Percentiles rank a stretch among this genome's conserved stretches.
Conservation (phyloP, 1,140 invertebrate genomes). For the Lepidurus arcticus region DNA sequence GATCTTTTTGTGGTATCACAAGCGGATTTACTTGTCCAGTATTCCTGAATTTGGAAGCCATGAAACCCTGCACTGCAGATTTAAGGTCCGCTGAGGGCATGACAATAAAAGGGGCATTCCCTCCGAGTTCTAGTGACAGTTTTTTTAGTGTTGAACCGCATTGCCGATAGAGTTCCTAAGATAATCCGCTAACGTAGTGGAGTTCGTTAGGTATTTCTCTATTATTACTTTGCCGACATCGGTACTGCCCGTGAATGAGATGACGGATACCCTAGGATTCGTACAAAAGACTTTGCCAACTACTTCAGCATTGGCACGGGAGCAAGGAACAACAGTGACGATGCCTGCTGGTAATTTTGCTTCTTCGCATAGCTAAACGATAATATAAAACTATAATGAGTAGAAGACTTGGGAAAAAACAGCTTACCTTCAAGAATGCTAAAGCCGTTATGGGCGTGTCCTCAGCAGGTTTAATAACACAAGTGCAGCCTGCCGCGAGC, state of each 20-base stretch:
- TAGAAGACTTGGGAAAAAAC: neutral
- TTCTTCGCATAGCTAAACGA: constrained; percentile 63
- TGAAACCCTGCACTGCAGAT: constrained; percentile 75
- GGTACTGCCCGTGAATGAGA: constrained; percentile 81
- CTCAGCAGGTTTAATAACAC: constrained; percentile 91
- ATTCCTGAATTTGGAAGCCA: constrained; percentile 91
- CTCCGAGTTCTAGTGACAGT: constrained; percentile 87
- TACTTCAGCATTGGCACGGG: constrained; percentile 62
- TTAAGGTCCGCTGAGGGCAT: constrained; percentile 90
- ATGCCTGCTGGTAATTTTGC: constrained; percentile 76
- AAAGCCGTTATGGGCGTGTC: constrained; percentile 93
- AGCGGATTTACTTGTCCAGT: constrained; percentile 65
- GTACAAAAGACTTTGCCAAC: constrained; percentile 84
- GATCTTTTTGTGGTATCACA: constrained; percentile 6
- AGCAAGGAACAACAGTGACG: constrained; percentile 85
- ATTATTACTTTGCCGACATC: neutral
- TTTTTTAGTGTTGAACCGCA: constrained; percentile 82
- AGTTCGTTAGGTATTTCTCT: neutral
- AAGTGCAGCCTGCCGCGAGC: constrained; percentile 89
- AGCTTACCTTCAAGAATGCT: constrained; percentile 53
- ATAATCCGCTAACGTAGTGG: constrained; percentile 50
- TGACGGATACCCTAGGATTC: constrained; percentile 71
- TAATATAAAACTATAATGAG: neutral
- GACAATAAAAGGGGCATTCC: constrained; percentile 97
- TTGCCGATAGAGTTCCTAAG: constrained; percentile 62